A percentile compares a stretch with the other conserved stretches of the same genome.
These are phyloP conservation scores for Itoplectis maculator DNA, from an alignment of 2,888 invertebrate genomes.

Conservation along the genomic window DNA sequence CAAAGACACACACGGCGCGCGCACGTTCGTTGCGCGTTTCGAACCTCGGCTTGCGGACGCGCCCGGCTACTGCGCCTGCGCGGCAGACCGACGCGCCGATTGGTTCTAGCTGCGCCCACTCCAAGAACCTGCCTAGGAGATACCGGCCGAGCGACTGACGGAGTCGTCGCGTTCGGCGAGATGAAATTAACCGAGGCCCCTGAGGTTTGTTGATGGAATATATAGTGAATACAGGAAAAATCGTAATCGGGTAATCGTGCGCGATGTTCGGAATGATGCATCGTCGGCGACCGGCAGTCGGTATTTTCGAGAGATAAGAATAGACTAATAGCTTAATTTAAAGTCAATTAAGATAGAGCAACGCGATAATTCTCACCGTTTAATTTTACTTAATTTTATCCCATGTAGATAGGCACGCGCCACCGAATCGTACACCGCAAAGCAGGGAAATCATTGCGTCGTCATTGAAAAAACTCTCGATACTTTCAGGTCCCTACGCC, in stretches of 20 bases:
- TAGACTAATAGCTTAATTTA: neutral
- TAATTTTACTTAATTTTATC: too few relatives aligned
- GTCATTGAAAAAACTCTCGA: too few relatives aligned
- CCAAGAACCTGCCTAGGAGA: neutral
- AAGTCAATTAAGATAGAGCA: neutral
- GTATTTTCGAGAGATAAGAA: neutral
- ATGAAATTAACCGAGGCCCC: neutral
- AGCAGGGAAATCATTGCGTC: too few relatives aligned
- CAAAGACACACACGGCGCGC: constrained; percentile 48
- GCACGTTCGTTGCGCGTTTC: constrained; percentile 18
- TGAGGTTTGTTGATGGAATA: constrained; percentile 7
- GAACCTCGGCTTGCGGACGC: too few relatives aligned
- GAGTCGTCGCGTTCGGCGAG: neutral
- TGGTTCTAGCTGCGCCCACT: too few relatives aligned
- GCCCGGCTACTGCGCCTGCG: neutral
- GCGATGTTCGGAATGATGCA: neutral
- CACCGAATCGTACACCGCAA: too few relatives aligned
- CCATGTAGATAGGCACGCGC: too few relatives aligned
- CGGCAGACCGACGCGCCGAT: neutral
- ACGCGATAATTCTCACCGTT: too few relatives aligned
- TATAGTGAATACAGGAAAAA: neutral
- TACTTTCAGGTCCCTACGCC: constrained; percentile 53
- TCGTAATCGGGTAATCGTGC: neutral
- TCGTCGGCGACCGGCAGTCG: neutral
- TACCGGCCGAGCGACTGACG: neutral